Base-by-base conservation (phyloP, 1,140 invertebrate species). In the Nephila pilipes region DNA sequence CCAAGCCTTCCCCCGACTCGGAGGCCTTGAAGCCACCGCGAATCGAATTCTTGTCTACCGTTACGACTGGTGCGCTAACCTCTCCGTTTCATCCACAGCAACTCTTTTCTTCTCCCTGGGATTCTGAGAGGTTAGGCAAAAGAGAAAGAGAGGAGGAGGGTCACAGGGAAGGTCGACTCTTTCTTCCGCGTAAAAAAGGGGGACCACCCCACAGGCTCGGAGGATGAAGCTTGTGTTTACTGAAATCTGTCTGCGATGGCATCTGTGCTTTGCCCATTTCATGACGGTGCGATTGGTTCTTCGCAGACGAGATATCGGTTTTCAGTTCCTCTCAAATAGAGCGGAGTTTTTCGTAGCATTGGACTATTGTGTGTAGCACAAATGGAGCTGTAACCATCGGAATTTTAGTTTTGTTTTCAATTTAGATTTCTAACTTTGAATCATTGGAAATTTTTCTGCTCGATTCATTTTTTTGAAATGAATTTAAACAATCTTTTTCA, bases 231-330 rank as follows among this genome's bases (percentile, higher is more conserved):
- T 80, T 79, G 60, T 91, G 89, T 91, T 91, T 91, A 91, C 79
- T 58, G 89, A 36, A 83, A 91, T 91, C 89, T 91, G 89, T 91
- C 89, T 90, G 69, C 88, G n/a, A 55, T 90, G 58, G 89, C 89
- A 91, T 91, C 89, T 91, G 89, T 29, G 57, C 81, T 83, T 83
- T 55, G 81, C 81, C 10, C 46, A 83, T 83, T 14, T 83, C 22
- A 0, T 25, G 69, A 75, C n/a, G 69, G 14, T 32, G 32, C n/a
- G 29, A 79, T 79, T 25, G 69, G n/a, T 18, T 10, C 22, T 60
- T 60, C 5, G 58, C 58, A 60, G 69, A 18, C 29, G 16, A 75
- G 25, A 36, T 75, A 75, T 75, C 69, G 29, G 69, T 75, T 75
- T 75, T 75, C 69, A 75, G 29, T 32, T 29, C 29, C 69, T 18